These are phyloP conservation scores for Philantomba maxwellii DNA, from an alignment of 2,113 vertebrate species.

Conservation along the genomic window DNA sequence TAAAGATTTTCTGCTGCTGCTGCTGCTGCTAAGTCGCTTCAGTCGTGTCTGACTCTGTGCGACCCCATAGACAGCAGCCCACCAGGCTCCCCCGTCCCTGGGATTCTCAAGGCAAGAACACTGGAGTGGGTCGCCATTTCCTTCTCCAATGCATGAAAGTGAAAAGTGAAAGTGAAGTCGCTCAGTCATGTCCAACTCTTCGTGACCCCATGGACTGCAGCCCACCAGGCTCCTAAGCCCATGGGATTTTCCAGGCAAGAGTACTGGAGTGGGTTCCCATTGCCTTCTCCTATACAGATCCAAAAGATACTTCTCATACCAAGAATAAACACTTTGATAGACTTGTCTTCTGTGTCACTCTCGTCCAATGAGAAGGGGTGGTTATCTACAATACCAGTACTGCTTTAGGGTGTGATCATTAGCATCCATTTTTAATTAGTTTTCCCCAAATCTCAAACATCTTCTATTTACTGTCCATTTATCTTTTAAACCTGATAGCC, in stretches of 20 bases:
- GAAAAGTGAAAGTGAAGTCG: too few relatives aligned
- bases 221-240: too few relatives aligned
- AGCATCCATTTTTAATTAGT: background rate
- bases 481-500: background rate
- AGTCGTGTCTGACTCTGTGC: fast-evolving
- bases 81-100: too few relatives aligned
- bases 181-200: too few relatives aligned
- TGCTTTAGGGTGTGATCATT: background rate
- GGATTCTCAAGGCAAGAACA: too few relatives aligned
- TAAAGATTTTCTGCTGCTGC: background rate
- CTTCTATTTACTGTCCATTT: background rate
- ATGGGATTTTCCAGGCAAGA: too few relatives aligned
- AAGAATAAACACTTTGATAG: conserved; percentile 18
- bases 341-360: background rate
- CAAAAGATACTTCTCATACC: conserved; percentile 4
- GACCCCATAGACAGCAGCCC: too few relatives aligned
- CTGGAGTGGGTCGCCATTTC: too few relatives aligned
- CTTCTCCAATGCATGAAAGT: too few relatives aligned
- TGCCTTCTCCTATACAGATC: background rate
- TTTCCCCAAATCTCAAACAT: background rate
- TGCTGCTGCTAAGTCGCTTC: too few relatives aligned
- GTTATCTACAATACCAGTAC: background rate
- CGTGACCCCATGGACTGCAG: too few relatives aligned
- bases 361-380: background rate
- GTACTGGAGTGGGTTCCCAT: too few relatives aligned